Percentiles rank a stretch among this genome's conserved stretches.
phyloP scores from a whole-genome alignment of 2,888 invertebrate genomes.

The Mythimna loreyi region DNA sequence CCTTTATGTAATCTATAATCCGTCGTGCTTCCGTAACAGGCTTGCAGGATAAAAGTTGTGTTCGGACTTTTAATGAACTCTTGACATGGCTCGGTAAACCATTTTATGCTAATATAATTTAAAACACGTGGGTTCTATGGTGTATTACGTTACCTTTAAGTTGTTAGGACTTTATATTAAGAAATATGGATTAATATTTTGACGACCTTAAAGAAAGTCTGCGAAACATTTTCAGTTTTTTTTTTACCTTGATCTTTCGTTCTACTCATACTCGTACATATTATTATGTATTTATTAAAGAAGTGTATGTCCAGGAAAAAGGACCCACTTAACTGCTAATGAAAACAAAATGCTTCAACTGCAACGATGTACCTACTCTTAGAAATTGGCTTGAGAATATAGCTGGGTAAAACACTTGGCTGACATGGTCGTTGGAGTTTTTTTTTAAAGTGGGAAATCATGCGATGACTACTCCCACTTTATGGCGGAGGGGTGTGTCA shows the following conservation, averaged over 20 bases:
- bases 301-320: too few relatives aligned
- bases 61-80: constrained; percentile 62
- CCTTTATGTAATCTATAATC: constrained; percentile 54
- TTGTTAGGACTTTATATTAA: constrained; percentile 17
- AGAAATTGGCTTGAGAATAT: too few relatives aligned
- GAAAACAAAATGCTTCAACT: too few relatives aligned
- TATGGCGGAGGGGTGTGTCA: too few relatives aligned
- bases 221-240: background rate
- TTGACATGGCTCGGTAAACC: constrained; percentile 43
- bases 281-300: too few relatives aligned
- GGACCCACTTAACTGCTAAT: too few relatives aligned
- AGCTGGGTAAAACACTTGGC: too few relatives aligned
- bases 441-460: too few relatives aligned
- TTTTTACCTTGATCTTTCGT: background rate
- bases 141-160: constrained; percentile 30
- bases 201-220: background rate
- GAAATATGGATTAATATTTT: constrained; percentile 17
- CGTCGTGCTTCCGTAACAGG: constrained; percentile 26
- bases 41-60: constrained; percentile 54
- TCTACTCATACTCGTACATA: too few relatives aligned
- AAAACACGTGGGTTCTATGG: constrained; percentile 33
- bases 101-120: constrained; percentile 38
- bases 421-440: too few relatives aligned
- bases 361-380: too few relatives aligned
- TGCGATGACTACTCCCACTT: too few relatives aligned